Evolutionary conservation across 2,113 vertebrate genomes (phyloP), one percentile per base, ranked within the genome.

Genomic region (Stegostoma tigrinum): DNA sequence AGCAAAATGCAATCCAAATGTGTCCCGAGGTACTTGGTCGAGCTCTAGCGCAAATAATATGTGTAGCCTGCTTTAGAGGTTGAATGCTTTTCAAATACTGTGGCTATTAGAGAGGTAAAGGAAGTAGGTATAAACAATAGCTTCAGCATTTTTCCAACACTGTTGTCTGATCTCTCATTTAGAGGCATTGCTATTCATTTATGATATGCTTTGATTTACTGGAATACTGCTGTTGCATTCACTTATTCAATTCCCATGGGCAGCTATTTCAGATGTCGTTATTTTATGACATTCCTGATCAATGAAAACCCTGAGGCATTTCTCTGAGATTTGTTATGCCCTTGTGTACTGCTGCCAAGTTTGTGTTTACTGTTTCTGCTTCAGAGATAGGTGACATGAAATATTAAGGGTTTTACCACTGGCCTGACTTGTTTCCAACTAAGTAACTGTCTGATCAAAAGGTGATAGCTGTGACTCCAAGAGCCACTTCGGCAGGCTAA

Each of bases 1-100:
- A 93, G n/a, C 34, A 10, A n/a, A 93, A 93, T 67, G 89, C 61
- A 93, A 93, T 66, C 19, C 89, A 93, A 93, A 64, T n/a, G 61
- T 93, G 89, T 66, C 89, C 89, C 2, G 34, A 66, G 61, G 89
- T 61, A 61, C 89, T 93, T 93, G 89, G 61, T 64, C 67, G 67
- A 34, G 19, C 19, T 66, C 89, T 6, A 61, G 55, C 38, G 61
- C 89, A 93, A 93, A 93, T 66, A 93, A 64, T 93, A 23, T 38
- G 38, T 34, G 64, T 93, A 64, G 89, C 61, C 55, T 93, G 89
- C 34, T 93, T 93, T 38, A 93, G n/a, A 23, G 34, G 61, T 67
- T 93, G 89, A 61, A 66, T 66, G 64, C 34, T 93, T 64, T 66
- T 34, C 89, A 66, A 34, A 66, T 2, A 66, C 61, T 66, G 61